Base-by-base conservation (phyloP, 2,888 invertebrate genomes). In the Melanargia galathea region DNA sequence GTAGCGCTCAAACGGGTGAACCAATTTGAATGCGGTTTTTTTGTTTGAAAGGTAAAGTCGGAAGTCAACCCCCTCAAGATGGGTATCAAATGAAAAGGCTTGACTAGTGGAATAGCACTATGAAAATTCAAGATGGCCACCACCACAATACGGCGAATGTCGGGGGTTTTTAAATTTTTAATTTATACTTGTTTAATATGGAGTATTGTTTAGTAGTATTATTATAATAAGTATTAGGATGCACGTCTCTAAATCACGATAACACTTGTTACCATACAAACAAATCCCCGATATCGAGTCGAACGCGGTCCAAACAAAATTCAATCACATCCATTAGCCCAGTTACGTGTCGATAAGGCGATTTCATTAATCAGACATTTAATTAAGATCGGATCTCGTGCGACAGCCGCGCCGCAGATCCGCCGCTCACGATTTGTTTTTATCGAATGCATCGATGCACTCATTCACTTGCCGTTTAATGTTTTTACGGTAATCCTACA, bases 361-460 rank as follows among this genome's bases (percentile, higher is more conserved):
- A 70, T 68, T 68, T 64, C 59, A 62, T 63, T 69, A 63, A 74
- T 68, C 69, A 68, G 70, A 72, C 73, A 78, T 82, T 83, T 83
- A 86, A 84, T 86, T 86, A 86, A 83, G 79, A 79, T 68, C 61
- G 76, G 69, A 76, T 82, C 75, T 82, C 75, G 75, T 77, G 72
- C 80, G 79, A 71, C 71, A 48, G 78, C 69, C 67, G 70, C 59
- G 68, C 70, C 74, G 75, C 61, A 75, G 83, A 85, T 86, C 77
- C 79, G 70, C 71, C 56, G 76, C 81, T 83, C 86, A 86, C 85
- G 87, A 83, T 82, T 79, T 77, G 68, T 78, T 82, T n/a, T 82
- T 85, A 87, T 87, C 86, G 70, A 74, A 81, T 73, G 80, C 81
- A 86, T 86, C 84, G 77, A 79, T 84, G 79, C 77, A 78, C 78